Base-by-base conservation (phyloP, 2,888 invertebrate genomes). In the Lepidochrysops patricia region DNA sequence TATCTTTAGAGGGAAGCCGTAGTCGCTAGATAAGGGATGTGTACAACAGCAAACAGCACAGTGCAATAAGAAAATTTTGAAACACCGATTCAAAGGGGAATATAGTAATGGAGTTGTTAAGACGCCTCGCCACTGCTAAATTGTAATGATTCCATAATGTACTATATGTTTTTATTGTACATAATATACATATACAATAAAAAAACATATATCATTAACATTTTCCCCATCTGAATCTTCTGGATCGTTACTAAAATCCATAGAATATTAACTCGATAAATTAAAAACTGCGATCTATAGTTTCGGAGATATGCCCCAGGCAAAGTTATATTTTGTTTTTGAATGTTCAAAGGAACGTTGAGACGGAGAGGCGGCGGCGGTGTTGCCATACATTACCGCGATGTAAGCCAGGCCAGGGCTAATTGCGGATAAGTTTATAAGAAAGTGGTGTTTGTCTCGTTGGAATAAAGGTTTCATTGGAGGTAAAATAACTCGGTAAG, bases 401-500 rank as follows among this genome's bases (percentile, higher is more conserved):
- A 23, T 43, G 43, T 43, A 43, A n/a, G n/a, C 15, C 37, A 2
- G 19, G 15, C 15, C 37, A 7, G 7, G 7, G 19, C 7, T 19
- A 19, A 15, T 15, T 19, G 13, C 7, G 13, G 13, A n/a, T n/a
- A n/a, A 13, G 15, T 37, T 15, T 2, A 13, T 6, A 15, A 7
- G 37, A 19, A 7, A 13, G 1, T 13, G 3, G 13, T 5, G 2
- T 3, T 13, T 35, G 5, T 13, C 5, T 35, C 5, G 35, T 35
- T 35, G 2, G 35, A 7, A 35, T 35, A 13, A 35, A 13, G 13
- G 35, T 0, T 13, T 5, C 5, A 9, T 29, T 13, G 7, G 15
- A 27, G 57, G 37, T 57, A 37, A 60, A 50, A 50, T 57, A 35
- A 43, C 19, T 34, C 57, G 23, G 34, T 37, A 57, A 68, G 70